phyloP scores from a whole-genome alignment of 1,140 invertebrate species.

The Caerostris darwini region DNA sequence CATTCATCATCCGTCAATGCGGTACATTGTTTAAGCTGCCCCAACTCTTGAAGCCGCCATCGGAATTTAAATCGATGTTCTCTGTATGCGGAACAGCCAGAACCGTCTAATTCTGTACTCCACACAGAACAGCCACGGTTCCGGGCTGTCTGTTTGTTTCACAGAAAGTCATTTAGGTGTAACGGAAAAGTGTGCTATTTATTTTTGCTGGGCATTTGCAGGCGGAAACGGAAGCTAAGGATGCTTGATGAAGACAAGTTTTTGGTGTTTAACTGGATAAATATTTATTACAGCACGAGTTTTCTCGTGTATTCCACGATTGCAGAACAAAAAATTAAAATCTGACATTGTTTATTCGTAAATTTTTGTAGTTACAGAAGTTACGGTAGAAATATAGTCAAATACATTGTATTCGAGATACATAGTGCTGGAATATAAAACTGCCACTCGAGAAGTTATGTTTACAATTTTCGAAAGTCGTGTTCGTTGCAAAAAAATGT shows the following conservation, averaged over 20 bases:
- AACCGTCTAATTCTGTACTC: constrained; percentile 11
- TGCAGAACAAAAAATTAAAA: neutral
- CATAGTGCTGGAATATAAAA: no score
- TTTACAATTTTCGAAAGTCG: no score
- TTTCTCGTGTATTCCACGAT: neutral
- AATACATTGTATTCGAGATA: no score
- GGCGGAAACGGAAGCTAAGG: neutral
- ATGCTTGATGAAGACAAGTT: neutral
- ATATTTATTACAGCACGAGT: neutral
- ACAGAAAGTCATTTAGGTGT: neutral
- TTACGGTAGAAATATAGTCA: no score
- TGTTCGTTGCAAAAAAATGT: no score
- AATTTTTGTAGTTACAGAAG: no score
- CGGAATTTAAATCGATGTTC: neutral
- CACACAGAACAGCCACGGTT: neutral
- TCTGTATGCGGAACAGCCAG: neutral
- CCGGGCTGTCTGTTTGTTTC: neutral
- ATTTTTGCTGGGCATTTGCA: neutral
- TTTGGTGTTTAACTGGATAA: neutral
- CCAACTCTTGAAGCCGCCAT: neutral
- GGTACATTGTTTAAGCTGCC: neutral
- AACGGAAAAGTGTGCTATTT: neutral
- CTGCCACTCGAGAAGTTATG: no score
- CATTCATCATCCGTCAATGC: neutral
- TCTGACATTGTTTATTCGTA: no score